Evolutionary conservation across 2,888 invertebrate genomes (phyloP).

Genomic region (Lasioglossum villosulum): DNA sequence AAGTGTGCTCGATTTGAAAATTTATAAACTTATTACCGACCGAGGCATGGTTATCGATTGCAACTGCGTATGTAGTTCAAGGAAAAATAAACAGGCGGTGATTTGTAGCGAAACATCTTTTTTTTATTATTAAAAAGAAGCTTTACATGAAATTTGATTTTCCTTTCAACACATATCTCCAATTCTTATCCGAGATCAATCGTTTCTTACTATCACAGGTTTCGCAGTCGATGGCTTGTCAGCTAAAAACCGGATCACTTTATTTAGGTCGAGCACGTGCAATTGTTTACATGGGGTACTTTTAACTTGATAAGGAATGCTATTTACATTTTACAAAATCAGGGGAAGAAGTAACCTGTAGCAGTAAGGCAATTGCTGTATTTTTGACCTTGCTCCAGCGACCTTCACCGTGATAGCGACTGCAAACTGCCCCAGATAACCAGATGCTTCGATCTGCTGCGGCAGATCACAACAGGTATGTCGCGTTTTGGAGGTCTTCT

Average conservation of each 20-base stretch:
- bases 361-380: not conserved
- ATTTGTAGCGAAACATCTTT: not conserved
- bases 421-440: too few relatives aligned
- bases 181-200: too few relatives aligned
- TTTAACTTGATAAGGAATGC: not conserved
- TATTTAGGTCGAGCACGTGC: not conserved
- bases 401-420: not conserved
- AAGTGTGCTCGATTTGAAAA: constrained; percentile 17
- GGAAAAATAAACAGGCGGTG: constrained; percentile 9
- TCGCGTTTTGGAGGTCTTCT: too few relatives aligned
- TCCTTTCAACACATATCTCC: too few relatives aligned
- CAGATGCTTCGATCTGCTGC: too few relatives aligned
- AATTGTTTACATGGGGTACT: not conserved
- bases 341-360: not conserved
- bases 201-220: too few relatives aligned
- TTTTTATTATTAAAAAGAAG: too few relatives aligned
- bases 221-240: too few relatives aligned
- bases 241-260: too few relatives aligned
- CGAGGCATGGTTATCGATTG: constrained; percentile 13
- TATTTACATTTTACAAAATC: not conserved
- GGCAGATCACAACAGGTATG: too few relatives aligned
- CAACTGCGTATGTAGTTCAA: constrained; percentile 2
- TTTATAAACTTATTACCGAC: constrained; percentile 24
- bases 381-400: not conserved
- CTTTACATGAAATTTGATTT: too few relatives aligned